Conservation (phyloP, 2,888 invertebrate genomes). For the Cosmia pyralina region DNA sequence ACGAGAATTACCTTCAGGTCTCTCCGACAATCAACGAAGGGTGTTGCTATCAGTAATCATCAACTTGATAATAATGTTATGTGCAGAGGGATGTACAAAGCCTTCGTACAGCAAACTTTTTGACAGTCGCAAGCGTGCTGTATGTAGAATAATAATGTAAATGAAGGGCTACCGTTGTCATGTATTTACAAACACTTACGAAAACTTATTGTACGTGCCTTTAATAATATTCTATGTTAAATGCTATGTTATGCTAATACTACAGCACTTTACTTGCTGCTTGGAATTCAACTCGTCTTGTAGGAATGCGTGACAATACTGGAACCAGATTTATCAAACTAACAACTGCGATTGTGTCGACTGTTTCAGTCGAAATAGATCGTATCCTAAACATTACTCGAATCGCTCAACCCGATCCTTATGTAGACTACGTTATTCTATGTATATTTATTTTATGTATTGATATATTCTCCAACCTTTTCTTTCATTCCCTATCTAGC, state of each 20-base stretch:
- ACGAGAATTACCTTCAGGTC: too few relatives aligned
- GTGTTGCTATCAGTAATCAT: too few relatives aligned
- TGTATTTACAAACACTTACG: slow-evolving; percentile 52
- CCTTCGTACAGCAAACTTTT: slow-evolving; percentile 12
- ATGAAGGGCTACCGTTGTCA: slow-evolving; percentile 33
- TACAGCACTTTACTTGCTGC: slow-evolving; percentile 16
- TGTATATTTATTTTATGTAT: too few relatives aligned
- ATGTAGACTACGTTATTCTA: too few relatives aligned
- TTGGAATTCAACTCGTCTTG: slow-evolving; percentile 39
- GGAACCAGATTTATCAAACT: neutral
- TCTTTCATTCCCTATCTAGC: too few relatives aligned
- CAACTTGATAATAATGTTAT: neutral
- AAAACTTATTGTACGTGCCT: slow-evolving; percentile 54
- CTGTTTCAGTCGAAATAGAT: too few relatives aligned
- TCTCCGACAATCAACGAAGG: neutral
- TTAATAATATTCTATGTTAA: slow-evolving; percentile 42
- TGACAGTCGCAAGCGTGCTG: slow-evolving; percentile 23
- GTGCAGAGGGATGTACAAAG: neutral
- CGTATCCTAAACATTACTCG: too few relatives aligned
- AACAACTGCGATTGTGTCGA: neutral
- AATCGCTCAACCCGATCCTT: neutral
- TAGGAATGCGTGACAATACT: slow-evolving; percentile 29
- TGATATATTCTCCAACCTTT: too few relatives aligned
- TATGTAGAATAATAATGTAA: slow-evolving; percentile 33
- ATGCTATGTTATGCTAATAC: slow-evolving; percentile 39